Percentiles rank a stretch among this genome's conserved stretches.
Conservation (phyloP, 1,140 invertebrate genomes). For the Platorchestia sp. region DNA sequence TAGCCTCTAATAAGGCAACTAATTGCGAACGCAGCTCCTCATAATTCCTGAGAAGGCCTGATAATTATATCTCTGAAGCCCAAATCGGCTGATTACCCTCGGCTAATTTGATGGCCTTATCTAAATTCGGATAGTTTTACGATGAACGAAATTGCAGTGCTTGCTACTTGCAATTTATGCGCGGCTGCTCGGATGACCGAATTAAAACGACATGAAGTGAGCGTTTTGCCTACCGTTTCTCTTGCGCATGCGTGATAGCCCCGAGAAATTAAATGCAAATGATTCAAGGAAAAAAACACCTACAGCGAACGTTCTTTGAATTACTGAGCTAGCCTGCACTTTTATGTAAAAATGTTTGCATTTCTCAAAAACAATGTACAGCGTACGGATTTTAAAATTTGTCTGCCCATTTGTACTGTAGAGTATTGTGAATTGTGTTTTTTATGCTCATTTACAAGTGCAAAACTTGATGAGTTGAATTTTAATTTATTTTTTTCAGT, state of each 20-base stretch:
- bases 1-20: background rate
- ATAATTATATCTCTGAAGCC: constrained; percentile 1
- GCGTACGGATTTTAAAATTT: background rate
- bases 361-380: background rate
- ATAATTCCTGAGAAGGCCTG: background rate
- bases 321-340: background rate
- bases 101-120: constrained; percentile 7
- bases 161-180: background rate
- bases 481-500: no score
- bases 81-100: background rate
- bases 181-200: no score
- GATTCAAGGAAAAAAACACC: background rate
- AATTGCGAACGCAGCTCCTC: background rate
- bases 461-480: no score
- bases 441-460: no score
- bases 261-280: background rate
- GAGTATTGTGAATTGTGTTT: no score
- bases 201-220: background rate
- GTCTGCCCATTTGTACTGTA: background rate
- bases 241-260: background rate
- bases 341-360: background rate
- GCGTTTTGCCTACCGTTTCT: background rate
- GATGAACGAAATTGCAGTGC: background rate
- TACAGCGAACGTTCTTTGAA: background rate
- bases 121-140: constrained; percentile 2